phyloP scores from a whole-genome alignment of 2,888 invertebrate species.

The Cheilosia soror region DNA sequence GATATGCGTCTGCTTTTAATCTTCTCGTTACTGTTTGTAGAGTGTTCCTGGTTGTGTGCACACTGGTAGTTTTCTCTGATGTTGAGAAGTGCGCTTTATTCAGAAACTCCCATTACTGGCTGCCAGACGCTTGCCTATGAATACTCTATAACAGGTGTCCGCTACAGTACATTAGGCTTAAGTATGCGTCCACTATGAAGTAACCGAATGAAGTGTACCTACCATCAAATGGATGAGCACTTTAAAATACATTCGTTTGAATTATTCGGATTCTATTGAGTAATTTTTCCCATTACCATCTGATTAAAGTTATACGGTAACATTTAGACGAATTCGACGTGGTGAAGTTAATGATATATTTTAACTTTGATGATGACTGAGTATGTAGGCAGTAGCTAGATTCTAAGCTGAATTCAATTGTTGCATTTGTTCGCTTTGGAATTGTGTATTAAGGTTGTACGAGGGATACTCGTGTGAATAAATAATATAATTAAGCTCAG shows the following conservation, averaged over 20 bases:
- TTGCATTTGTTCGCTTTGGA: too few relatives aligned
- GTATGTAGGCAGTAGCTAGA: not conserved
- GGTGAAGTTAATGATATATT: not conserved
- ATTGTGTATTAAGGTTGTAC: too few relatives aligned
- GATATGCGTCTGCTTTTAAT: conserved; percentile 56
- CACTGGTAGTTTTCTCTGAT: conserved; percentile 41
- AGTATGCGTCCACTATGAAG: conserved; percentile 37
- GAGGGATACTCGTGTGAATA: too few relatives aligned
- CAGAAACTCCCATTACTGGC: conserved; percentile 42
- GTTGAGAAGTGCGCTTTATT: conserved; percentile 40
- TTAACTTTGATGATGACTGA: not conserved
- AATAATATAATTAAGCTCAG: too few relatives aligned
- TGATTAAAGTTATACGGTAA: not conserved
- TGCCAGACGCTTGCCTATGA: conserved; percentile 14
- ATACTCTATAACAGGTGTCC: conserved; percentile 51
- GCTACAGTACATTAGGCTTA: conserved; percentile 48
- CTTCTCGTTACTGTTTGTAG: conserved; percentile 33
- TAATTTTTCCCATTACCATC: conserved; percentile 16
- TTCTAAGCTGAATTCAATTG: too few relatives aligned
- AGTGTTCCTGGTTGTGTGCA: conserved; percentile 56
- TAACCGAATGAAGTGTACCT: conserved; percentile 32
- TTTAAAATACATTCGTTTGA: conserved; percentile 54
- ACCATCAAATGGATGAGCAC: conserved; percentile 55
- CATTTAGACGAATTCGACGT: conserved; percentile 5
- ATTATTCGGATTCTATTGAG: conserved; percentile 43